Conservation (phyloP, 2,888 invertebrate species). For the Penaeus monodon region DNA sequence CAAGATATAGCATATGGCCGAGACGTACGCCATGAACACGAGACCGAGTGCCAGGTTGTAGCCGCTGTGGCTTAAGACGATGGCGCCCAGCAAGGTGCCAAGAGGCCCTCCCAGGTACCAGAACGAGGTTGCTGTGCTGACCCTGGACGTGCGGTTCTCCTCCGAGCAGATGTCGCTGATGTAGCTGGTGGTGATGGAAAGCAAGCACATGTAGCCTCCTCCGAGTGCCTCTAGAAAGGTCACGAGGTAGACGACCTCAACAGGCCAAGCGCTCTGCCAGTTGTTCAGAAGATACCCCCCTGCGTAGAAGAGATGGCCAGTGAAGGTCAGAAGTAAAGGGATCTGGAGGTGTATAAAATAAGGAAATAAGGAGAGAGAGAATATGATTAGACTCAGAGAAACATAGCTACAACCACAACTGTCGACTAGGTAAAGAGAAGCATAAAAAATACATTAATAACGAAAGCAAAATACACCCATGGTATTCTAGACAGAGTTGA, state of each 20-base stretch:
- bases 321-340: conserved; percentile 13
- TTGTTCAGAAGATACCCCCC: conserved; percentile 18
- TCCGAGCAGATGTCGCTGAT: conserved; percentile 69
- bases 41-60: conserved; percentile 66
- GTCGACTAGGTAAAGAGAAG: too few relatives aligned
- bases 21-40: conserved; percentile 64
- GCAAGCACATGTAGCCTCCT: conserved; percentile 73
- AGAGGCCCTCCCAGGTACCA: conserved; percentile 68
- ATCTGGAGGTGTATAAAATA: conserved; percentile 61
- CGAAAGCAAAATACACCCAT: too few relatives aligned
- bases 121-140: conserved; percentile 74
- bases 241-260: conserved; percentile 13
- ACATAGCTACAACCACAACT: too few relatives aligned
- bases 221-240: conserved; percentile 70
- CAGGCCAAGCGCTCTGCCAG: not conserved
- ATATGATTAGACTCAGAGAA: too few relatives aligned
- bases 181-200: conserved; percentile 66
- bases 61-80: conserved; percentile 58
- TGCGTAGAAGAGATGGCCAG: conserved; percentile 1
- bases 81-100: conserved; percentile 66
- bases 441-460: too few relatives aligned
- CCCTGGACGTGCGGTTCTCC: conserved; percentile 76
- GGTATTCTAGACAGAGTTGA: too few relatives aligned
- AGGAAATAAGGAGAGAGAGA: too few relatives aligned
- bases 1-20: conserved; percentile 64